Conservation (phyloP, 2,113 vertebrate species). For the Dicaeum eximium region DNA sequence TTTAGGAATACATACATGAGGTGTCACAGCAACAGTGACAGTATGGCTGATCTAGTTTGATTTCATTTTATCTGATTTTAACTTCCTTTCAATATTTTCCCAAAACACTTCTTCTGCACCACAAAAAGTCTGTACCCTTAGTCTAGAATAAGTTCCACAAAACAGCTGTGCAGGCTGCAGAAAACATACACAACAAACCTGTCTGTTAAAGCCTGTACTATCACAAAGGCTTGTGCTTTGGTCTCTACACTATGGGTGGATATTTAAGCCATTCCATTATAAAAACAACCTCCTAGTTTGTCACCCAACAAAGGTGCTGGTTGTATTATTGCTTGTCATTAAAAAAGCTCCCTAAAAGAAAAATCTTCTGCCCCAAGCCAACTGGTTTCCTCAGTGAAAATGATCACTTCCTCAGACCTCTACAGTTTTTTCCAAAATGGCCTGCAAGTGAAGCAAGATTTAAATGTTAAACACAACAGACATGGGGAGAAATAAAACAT, state of each 20-base stretch:
- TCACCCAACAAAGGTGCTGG: background rate
- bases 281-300: background rate
- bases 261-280: background rate
- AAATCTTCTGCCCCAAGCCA: background rate
- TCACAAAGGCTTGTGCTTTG: background rate
- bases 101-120: background rate
- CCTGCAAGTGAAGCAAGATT: background rate
- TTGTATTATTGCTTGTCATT: background rate
- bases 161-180: background rate
- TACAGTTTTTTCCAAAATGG: background rate
- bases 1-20: background rate
- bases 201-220: background rate
- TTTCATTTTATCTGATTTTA: background rate
- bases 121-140: background rate
- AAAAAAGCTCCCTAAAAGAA: background rate
- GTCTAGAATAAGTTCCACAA: background rate
- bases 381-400: background rate
- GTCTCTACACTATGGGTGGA: fast-evolving
- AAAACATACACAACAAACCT: background rate
- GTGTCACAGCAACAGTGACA: background rate
- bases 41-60: background rate
- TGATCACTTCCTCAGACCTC: background rate
- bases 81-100: background rate
- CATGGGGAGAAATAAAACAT: fast-evolving
- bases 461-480: background rate